These are phyloP conservation scores for Aphis craccivora DNA, from an alignment of 1,140 invertebrate genomes.

Conservation along the genomic window DNA sequence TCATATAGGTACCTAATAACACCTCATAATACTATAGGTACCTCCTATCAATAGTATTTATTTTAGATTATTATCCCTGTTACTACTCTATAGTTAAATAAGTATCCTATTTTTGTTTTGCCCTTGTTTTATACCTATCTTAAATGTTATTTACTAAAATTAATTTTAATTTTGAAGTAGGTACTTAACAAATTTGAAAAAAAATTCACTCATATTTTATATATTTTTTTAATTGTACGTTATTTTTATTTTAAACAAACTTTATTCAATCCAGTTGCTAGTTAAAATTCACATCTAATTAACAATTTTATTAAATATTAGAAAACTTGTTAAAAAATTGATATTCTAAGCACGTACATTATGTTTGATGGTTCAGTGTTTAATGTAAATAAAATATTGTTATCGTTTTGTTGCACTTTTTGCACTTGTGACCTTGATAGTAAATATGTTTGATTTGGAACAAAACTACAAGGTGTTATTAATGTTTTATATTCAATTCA, in stretches of 20 bases:
- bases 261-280: not conserved
- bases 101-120: not conserved
- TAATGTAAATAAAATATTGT: not conserved
- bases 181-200: too few species aligned
- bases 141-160: not conserved
- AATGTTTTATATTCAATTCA: slow-evolving; percentile 21
- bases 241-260: not conserved
- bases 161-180: too few species aligned
- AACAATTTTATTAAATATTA: not conserved
- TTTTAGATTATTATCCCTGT: not conserved
- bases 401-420: not conserved
- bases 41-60: not conserved
- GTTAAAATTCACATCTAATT: not conserved
- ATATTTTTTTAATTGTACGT: not conserved
- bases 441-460: not conserved
- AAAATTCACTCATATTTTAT: not conserved
- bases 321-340: not conserved
- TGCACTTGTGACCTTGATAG: slow-evolving; percentile 20
- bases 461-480: slow-evolving; percentile 21
- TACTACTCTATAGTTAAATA: too few species aligned
- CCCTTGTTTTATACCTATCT: not conserved
- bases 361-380: not conserved
- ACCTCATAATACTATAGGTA: not conserved
- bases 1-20: not conserved
- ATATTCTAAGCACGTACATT: not conserved